Base-by-base conservation (phyloP, 2,888 invertebrate genomes). In the Hyposoter didymator region DNA sequence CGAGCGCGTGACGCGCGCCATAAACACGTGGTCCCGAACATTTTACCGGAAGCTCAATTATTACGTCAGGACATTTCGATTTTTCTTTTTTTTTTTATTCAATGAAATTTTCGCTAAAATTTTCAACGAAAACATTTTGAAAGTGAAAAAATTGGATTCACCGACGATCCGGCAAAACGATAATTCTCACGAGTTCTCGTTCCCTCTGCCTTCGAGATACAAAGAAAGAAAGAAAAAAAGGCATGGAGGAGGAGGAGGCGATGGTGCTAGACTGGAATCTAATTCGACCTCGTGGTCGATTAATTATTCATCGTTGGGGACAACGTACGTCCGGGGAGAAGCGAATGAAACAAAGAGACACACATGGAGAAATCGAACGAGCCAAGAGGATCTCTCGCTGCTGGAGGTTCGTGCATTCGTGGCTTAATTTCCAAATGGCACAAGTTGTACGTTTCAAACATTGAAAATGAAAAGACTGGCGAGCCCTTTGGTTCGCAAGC, bases 231-330 rank as follows among this genome's bases (percentile, higher is more conserved):
- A n/a, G n/a, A n/a, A n/a, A n/a, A n/a, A n/a, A n/a, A n/a, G n/a
- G n/a, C n/a, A n/a, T n/a, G n/a, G n/a, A n/a, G n/a, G n/a, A n/a
- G n/a, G n/a, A n/a, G n/a, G n/a, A n/a, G n/a, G n/a, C n/a, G n/a
- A n/a, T n/a, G n/a, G n/a, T 69, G 64, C 84, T 82, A 76, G 74
- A 69, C 85, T 70, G 70, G 78, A 87, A 80, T 82, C 74, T 85
- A 84, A 88, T 86, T 82, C 78, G 74, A 86, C 85, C 88, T 87
- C 87, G 86, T 78, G 86, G 64, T 64, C 80, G 76, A 88, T 88
- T 87, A 86, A 87, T 88, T 87, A 87, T 86, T 88, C 87, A 87
- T 87, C 79, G 81, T 45, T 84, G 84, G 84, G 82, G 84, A 86
- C 84, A 81, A 73, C 81, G 86, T 81, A 84, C 86, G 86, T 86